A percentile compares a stretch with the other conserved stretches of the same genome.
Evolutionary conservation across 1,140 invertebrate genomes (phyloP).

Genomic region (Drosophila saltans): DNA sequence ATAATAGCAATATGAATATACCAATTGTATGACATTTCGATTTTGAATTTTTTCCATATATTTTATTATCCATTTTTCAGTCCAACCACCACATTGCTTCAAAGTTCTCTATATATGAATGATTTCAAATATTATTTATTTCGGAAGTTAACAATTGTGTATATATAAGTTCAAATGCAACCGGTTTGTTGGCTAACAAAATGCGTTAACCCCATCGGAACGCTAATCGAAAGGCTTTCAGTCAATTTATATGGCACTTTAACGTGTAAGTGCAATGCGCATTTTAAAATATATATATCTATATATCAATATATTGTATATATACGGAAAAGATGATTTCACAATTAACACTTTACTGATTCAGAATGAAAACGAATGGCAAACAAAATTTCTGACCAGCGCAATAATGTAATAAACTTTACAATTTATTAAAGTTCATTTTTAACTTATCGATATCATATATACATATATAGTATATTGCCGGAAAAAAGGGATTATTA

Average conservation of each 20-base stretch:
- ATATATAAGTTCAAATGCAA: neutral
- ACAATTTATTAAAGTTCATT: too few species aligned
- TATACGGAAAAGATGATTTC: constrained; percentile 8
- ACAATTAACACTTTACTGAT: neutral
- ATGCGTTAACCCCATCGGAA: constrained; percentile 1
- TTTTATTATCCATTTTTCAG: constrained; percentile 50
- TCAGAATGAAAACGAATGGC: neutral
- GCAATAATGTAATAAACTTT: constrained; percentile 28
- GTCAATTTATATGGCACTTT: constrained; percentile 8
- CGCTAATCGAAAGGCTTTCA: constrained; percentile 11
- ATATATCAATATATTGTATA: neutral
- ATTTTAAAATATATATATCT: constrained; percentile 1
- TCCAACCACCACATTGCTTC: constrained; percentile 52
- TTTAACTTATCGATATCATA: too few species aligned
- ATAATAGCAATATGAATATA: constrained; percentile 38
- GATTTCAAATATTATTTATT: constrained; percentile 5
- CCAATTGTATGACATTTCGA: constrained; percentile 23
- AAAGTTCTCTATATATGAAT: constrained; percentile 18
- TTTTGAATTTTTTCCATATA: constrained; percentile 32
- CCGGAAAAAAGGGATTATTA: too few species aligned
- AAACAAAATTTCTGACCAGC: constrained; percentile 45
- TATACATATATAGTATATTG: too few species aligned
- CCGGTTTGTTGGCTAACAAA: constrained; percentile 1
- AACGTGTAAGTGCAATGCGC: constrained; percentile 1
- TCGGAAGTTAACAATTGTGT: constrained; percentile 2